Conservation (phyloP, 2,113 vertebrate genomes). For the Azemiops feae region DNA sequence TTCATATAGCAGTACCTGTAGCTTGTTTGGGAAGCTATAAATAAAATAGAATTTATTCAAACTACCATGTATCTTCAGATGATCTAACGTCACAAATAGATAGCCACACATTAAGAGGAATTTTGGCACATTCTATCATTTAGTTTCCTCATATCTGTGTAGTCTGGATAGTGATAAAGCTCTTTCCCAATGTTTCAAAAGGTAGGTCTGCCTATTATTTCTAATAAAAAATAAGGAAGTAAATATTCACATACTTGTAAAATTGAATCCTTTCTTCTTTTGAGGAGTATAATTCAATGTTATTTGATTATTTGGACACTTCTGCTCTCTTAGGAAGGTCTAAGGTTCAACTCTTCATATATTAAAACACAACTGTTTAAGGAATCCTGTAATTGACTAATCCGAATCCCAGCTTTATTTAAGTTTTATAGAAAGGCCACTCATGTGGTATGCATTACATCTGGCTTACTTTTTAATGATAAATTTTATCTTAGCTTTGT, state of each 20-base stretch:
- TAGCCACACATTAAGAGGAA: neutral
- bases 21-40: neutral
- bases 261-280: neutral
- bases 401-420: neutral
- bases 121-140: neutral
- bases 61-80: neutral
- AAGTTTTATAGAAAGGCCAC: neutral
- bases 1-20: neutral
- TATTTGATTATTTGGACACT: neutral
- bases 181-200: neutral
- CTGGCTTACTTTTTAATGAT: slow-evolving; percentile 77
- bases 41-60: neutral
- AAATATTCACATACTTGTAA: neutral
- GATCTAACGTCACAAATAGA: neutral
- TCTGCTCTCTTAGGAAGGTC: neutral
- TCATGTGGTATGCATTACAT: rapidly evolving
- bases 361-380: neutral
- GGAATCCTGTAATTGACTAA: neutral
- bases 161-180: neutral
- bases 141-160: neutral
- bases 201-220: neutral
- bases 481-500: slow-evolving; percentile 76
- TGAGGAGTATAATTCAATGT: neutral
- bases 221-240: neutral
- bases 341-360: neutral